Base-by-base conservation (phyloP, 2,797 vertebrate genomes). In the Lateolabrax maculatus region DNA sequence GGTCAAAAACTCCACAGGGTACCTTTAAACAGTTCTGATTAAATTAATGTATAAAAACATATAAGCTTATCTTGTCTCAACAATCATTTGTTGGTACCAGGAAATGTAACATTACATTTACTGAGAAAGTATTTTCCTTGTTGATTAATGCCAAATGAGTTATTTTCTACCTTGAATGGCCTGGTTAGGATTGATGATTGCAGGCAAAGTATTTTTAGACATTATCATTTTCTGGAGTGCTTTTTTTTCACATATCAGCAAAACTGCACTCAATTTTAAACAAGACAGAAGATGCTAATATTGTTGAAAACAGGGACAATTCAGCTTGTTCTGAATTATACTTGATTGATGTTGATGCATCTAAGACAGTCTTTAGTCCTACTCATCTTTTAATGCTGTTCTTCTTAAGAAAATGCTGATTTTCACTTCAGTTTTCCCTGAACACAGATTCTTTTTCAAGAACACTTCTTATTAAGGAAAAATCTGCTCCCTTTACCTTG, bases 101-200 rank as follows among this genome's bases (percentile, higher is more conserved):
- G 7, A 53, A n/a, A 46, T n/a, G 9, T 46, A 29, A 25, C 4
- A 27, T 1, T 21, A 48, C 39, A 23, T 51, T 64, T 27, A 11
- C 34, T 75, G 25, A 44, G 16, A 7, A 41, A 9, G 44, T 7
- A 41, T 74, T 63, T 60, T 29, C 69, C 0, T 15, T 8, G 43
- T 7, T 66, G 71, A 71, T 66, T 25, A 53, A n/a, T 0, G 39
- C 31, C 39, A 75, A 60, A 79, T 69, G 3, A 51, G 57, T 58
- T n/a, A 15, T 66, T 69, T 62, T 29, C 23, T 37, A 7, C 34
- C 43, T 6, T 29, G 27, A 63, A 55, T n/a, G 41, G 62, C 67
- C 64, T 77, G 60, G 37, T 84, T 77, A 63, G 41, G 15, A 21
- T 16, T 56, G 46, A 39, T 69, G 62, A 81, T 72, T 79, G 23